Conservation (phyloP, 2,797 vertebrate species). For the Lithobates pipiens region DNA sequence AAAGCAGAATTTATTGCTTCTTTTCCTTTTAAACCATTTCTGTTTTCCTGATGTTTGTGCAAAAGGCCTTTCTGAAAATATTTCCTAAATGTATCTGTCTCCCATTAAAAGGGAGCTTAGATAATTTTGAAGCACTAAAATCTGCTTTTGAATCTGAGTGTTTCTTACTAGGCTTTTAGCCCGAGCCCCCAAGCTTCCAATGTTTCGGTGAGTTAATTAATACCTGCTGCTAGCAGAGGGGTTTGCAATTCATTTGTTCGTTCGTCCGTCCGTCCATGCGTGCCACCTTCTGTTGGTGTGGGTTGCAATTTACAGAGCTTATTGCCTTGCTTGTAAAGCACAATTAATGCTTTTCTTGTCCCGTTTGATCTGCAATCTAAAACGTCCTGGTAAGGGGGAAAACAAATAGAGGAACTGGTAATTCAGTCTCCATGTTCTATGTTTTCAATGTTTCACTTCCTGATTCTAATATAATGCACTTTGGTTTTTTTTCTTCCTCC, state of each 20-base stretch:
- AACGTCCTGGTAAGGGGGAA: constrained; percentile 5
- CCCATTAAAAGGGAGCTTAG: background rate
- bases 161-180: constrained; percentile 58
- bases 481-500: background rate
- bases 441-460: constrained; percentile 16
- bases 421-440: constrained; percentile 3
- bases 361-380: constrained; percentile 34
- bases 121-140: constrained; percentile 26
- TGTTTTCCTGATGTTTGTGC: background rate
- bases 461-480: constrained; percentile 34
- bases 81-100: background rate
- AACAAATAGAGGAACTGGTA: background rate
- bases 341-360: constrained; percentile 55
- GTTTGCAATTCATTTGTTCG: background rate
- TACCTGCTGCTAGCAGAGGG: constrained; percentile 28
- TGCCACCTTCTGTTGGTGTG: constrained; percentile 52
- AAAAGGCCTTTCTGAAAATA: background rate
- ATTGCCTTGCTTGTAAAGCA: constrained; percentile 44
- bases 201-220: constrained; percentile 58
- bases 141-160: constrained; percentile 59
- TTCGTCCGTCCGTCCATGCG: background rate
- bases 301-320: constrained; percentile 33
- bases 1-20: constrained; percentile 33
- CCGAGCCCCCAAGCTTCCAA: constrained; percentile 56
- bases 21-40: no score